These are phyloP conservation scores for Melieria crassipennis DNA, from an alignment of 2,888 invertebrate species.

Conservation along the genomic window DNA sequence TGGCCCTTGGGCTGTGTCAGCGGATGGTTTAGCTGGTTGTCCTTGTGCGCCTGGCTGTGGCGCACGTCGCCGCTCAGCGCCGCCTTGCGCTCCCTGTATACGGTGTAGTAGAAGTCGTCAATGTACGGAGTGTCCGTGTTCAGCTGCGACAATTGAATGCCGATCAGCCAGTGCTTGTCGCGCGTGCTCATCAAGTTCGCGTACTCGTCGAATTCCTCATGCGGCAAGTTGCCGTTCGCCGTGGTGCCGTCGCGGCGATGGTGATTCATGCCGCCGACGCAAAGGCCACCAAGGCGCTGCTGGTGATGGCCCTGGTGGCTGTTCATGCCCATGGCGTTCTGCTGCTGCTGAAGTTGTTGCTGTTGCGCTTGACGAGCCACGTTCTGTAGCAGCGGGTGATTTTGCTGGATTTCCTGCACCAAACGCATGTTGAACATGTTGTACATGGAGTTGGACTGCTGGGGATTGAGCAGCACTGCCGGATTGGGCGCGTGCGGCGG, in stretches of 20 bases:
- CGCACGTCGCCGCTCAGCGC: slow-evolving; percentile 70
- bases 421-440: slow-evolving; percentile 65
- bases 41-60: slow-evolving; percentile 72
- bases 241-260: slow-evolving; percentile 53
- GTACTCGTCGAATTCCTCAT: slow-evolving; percentile 78
- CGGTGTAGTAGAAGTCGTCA: slow-evolving; percentile 97
- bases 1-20: slow-evolving; percentile 67
- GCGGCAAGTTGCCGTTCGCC: slow-evolving; percentile 62
- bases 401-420: slow-evolving; percentile 66
- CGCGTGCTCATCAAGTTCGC: slow-evolving; percentile 92
- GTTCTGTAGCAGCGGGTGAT: slow-evolving; percentile 64
- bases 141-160: slow-evolving; percentile 92
- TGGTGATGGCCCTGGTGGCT: slow-evolving; percentile 51
- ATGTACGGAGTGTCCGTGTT: slow-evolving; percentile 95
- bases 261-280: slow-evolving; percentile 33
- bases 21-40: slow-evolving; percentile 74
- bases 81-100: slow-evolving; percentile 75
- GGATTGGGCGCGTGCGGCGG: slow-evolving; percentile 58
- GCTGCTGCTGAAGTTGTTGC: slow-evolving; percentile 41
- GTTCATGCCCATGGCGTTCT: slow-evolving; percentile 40
- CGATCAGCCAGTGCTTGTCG: slow-evolving; percentile 96
- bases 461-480: slow-evolving; percentile 47
- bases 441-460: slow-evolving; percentile 53
- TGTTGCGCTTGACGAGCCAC: slow-evolving; percentile 50
- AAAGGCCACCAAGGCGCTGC: slow-evolving; percentile 46